Conservation (phyloP, 2,113 vertebrate species). For the Copsychus sechellarum region DNA sequence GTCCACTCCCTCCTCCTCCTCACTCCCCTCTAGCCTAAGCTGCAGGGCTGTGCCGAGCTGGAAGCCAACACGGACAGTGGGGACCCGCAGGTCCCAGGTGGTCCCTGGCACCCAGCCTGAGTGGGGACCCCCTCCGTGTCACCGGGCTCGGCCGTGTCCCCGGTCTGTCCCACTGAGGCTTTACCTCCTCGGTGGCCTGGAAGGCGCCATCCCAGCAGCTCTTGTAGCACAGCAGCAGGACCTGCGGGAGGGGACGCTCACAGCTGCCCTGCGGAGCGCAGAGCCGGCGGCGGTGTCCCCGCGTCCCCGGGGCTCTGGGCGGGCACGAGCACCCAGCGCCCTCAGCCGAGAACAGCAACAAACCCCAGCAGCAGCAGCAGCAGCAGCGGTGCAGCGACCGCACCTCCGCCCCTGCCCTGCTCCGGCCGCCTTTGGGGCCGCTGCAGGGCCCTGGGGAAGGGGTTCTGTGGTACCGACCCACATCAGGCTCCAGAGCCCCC, state of each 20-base stretch:
- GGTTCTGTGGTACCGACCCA: neutral
- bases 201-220: neutral
- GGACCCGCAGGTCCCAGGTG: accelerated
- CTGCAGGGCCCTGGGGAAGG: accelerated
- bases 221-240: slow-evolving; percentile 42
- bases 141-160: accelerated
- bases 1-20: neutral
- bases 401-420: neutral
- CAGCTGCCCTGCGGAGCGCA: accelerated
- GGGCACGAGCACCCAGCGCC: neutral
- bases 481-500: slow-evolving; percentile 2
- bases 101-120: accelerated
- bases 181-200: slow-evolving; percentile 20
- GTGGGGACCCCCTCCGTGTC: accelerated
- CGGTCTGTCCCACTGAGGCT: accelerated
- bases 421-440: accelerated
- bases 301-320: accelerated
- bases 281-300: accelerated
- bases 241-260: neutral
- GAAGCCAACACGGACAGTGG: neutral
- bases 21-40: neutral
- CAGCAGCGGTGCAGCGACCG: accelerated
- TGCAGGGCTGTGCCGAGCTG: neutral
- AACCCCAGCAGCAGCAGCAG: accelerated
- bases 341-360: neutral